These are phyloP conservation scores for Peucedramus taeniatus DNA, from an alignment of 2,113 vertebrate species.

Conservation along the genomic window DNA sequence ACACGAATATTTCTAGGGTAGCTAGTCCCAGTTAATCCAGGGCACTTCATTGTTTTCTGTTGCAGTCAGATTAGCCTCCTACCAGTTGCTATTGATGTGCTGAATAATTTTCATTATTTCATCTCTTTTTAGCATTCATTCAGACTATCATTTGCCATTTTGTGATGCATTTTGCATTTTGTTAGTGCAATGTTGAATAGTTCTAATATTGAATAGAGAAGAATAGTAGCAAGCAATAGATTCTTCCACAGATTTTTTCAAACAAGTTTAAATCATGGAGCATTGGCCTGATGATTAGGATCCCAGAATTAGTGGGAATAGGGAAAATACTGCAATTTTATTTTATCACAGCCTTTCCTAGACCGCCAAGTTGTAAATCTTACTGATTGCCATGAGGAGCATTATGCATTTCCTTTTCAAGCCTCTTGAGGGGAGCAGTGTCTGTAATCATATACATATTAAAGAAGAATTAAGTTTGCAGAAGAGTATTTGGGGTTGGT, in stretches of 20 bases:
- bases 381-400: neutral
- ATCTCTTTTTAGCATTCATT: neutral
- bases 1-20: neutral
- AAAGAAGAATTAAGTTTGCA: neutral
- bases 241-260: neutral
- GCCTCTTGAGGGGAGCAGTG: slow-evolving; percentile 23
- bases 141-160: neutral
- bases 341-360: neutral
- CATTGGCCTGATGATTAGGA: neutral
- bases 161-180: neutral
- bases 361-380: neutral
- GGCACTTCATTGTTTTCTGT: neutral
- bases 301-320: neutral
- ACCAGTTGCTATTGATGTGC: neutral
- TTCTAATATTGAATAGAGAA: neutral
- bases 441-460: neutral
- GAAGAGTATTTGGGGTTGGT: neutral
- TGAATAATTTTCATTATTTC: neutral
- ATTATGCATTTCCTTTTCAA: neutral
- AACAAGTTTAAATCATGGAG: neutral
- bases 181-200: neutral
- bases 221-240: neutral
- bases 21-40: neutral
- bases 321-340: neutral
- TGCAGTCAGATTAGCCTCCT: neutral